These are phyloP conservation scores for Sarcoramphus papa DNA, from an alignment of 2,797 vertebrate genomes.

Conservation along the genomic window DNA sequence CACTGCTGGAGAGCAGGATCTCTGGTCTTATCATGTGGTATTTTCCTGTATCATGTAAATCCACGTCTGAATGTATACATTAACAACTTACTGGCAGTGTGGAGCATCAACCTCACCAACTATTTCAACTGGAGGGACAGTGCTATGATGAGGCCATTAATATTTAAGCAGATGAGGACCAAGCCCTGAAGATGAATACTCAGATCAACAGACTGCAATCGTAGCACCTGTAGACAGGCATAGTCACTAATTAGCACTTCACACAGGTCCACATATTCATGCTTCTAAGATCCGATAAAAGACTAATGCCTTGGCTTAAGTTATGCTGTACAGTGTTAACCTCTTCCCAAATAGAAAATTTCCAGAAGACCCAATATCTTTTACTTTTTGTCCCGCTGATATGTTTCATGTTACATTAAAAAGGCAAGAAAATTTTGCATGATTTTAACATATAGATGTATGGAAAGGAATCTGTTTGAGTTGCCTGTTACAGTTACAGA, in stretches of 20 bases:
- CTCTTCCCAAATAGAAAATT: neutral
- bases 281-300: neutral
- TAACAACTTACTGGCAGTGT: neutral
- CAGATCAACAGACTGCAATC: neutral
- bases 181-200: neutral
- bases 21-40: neutral
- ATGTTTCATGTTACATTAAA: neutral
- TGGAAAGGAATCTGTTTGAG: neutral
- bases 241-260: neutral
- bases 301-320: neutral
- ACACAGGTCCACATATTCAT: neutral
- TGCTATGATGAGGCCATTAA: neutral
- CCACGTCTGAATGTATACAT: fast-evolving
- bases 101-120: neutral
- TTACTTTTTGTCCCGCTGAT: neutral
- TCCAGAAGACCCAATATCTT: neutral
- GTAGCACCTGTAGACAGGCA: neutral
- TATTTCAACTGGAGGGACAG: neutral
- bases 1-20: fast-evolving
- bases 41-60: neutral
- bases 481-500: neutral
- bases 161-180: neutral
- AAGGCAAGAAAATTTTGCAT: neutral
- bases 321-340: neutral
- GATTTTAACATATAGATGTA: neutral